Base-by-base conservation (phyloP, 2,797 vertebrate species). In the Neostethus bicornis region DNA sequence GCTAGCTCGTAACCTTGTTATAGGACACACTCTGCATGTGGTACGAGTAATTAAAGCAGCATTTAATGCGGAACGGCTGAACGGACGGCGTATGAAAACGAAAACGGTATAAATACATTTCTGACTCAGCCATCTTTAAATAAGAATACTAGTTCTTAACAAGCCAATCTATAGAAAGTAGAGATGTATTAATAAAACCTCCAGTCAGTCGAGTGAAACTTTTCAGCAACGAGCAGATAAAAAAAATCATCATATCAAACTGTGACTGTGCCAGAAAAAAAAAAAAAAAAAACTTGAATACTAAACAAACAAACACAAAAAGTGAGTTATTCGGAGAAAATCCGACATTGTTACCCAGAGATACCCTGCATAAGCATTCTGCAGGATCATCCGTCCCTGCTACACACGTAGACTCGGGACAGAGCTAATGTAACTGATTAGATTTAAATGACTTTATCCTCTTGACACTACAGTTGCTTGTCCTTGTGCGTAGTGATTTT, bases 391-490 rank as follows among this genome's bases (percentile, higher is more conserved):
- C 42, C 31, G 26, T 38, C 53, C 16, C 23, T 34, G 16, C 23
- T 51, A 38, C 49, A 44, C 34, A n/a, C 50, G 37, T 48, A 47
- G 45, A 54, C 58, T 46, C 53, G 10, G 54, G 55, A 37, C 62
- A 47, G 10, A 70, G 61, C 60, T 76, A 64, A 79, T 73, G 62
- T 34, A 64, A 72, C 66, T 64, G 71, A 81, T 84, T 76, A 69
- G 49, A 75, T 79, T 76, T 62, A 79, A 81, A 83, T 80, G 52
- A 66, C 60, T 82, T 68, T 72, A 74, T 83, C 69, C 75, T 85
- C 79, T 32, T 13, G 71, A 70, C 48, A 39, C 73, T 54, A 62
- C 50, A 49, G 31, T n/a, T 57, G 60, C 57, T 64, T 59, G 77
- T 80, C 68, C 77, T 82, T 66, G 63, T 60, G 57, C 63, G 68